Conservation (phyloP, 2,888 invertebrate genomes). For the Hypena proboscidalis region DNA sequence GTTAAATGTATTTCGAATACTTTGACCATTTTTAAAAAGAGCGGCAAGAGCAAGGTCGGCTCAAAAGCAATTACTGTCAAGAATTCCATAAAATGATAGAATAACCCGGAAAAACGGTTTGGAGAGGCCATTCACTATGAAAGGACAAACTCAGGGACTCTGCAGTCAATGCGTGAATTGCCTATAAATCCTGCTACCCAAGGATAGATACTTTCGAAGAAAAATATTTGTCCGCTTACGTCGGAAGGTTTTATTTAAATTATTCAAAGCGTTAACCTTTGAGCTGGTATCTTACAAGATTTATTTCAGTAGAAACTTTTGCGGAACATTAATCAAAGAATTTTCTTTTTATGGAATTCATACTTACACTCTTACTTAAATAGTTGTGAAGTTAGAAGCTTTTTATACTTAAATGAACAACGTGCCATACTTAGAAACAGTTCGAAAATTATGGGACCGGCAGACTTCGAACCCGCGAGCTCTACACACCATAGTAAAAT, state of each 20-base stretch:
- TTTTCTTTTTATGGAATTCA: background rate
- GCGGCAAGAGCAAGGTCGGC: too few relatives aligned
- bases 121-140: slow-evolving; percentile 31
- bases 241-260: slow-evolving; percentile 28
- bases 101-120: slow-evolving; percentile 27
- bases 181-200: slow-evolving; percentile 40
- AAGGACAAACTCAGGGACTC: slow-evolving; percentile 36
- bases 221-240: slow-evolving; percentile 18
- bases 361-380: too few relatives aligned
- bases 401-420: too few relatives aligned
- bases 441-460: too few relatives aligned
- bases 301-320: slow-evolving; percentile 22
- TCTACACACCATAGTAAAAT: too few relatives aligned
- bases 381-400: too few relatives aligned
- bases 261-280: slow-evolving; percentile 17
- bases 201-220: slow-evolving; percentile 13
- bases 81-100: too few relatives aligned
- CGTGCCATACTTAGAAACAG: too few relatives aligned
- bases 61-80: too few relatives aligned
- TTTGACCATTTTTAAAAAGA: too few relatives aligned
- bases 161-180: slow-evolving; percentile 40
- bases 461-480: too few relatives aligned
- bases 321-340: slow-evolving; percentile 7
- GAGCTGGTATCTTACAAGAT: slow-evolving; percentile 11
- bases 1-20: too few relatives aligned